phyloP scores from a whole-genome alignment of 1,140 invertebrate genomes.

The Micrasema minimum region DNA sequence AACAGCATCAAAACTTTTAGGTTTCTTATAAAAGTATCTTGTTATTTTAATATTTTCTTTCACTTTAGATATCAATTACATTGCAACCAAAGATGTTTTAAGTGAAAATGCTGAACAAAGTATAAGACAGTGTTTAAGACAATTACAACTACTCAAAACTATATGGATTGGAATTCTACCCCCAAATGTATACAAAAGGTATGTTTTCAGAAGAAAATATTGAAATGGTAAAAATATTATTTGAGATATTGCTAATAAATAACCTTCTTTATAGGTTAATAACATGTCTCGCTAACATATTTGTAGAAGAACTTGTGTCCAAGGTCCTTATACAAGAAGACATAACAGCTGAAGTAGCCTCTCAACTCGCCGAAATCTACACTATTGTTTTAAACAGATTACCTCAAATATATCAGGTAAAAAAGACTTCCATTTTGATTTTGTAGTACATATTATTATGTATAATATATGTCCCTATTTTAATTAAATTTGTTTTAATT shows the following conservation, averaged over 20 bases:
- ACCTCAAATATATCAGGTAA: slow-evolving; percentile 62
- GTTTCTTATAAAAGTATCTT: too few relatives aligned
- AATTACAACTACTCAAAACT: slow-evolving; percentile 85
- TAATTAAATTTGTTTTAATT: not conserved
- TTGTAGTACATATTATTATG: not conserved
- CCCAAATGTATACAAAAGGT: slow-evolving; percentile 71
- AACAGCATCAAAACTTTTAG: too few relatives aligned
- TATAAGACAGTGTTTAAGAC: slow-evolving; percentile 83
- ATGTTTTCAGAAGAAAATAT: slow-evolving; percentile 26
- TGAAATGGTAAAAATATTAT: too few relatives aligned
- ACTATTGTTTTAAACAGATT: slow-evolving; percentile 66
- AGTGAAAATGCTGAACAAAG: slow-evolving; percentile 75
- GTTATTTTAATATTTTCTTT: too few relatives aligned
- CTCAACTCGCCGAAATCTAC: slow-evolving; percentile 68
- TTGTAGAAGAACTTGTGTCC: slow-evolving; percentile 66
- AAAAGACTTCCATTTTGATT: not conserved
- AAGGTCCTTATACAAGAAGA: slow-evolving; percentile 67
- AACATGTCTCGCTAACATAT: slow-evolving; percentile 62
- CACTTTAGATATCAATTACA: slow-evolving; percentile 70
- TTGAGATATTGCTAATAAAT: too few relatives aligned
- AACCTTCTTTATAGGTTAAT: slow-evolving; percentile 57
- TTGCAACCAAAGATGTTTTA: slow-evolving; percentile 68
- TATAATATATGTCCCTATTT: not conserved
- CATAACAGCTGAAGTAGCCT: slow-evolving; percentile 66
- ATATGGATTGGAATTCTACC: slow-evolving; percentile 86